phyloP scores from a whole-genome alignment of 2,797 vertebrate species.

The Lagothrix lagotricha region DNA sequence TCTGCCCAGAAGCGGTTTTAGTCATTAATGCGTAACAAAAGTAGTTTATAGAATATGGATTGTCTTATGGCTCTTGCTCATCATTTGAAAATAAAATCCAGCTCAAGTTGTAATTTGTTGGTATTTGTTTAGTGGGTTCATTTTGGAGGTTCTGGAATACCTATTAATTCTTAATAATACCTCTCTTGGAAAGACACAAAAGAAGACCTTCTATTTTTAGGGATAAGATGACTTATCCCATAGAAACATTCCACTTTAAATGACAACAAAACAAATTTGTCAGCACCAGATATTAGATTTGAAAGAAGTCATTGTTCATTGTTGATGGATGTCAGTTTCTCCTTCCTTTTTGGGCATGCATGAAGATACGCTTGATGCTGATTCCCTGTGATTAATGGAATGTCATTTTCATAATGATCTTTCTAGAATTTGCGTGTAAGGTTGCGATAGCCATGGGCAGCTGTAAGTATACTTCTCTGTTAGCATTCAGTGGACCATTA shows the following conservation, averaged over 20 bases:
- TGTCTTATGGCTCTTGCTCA: not conserved
- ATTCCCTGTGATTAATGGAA: not conserved
- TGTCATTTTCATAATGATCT: not conserved
- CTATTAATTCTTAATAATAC: not conserved
- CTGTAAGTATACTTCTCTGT: not conserved
- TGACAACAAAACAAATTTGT: not conserved
- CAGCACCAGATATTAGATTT: not conserved
- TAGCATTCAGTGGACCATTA: not conserved
- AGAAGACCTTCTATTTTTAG: not conserved
- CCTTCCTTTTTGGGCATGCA: not conserved
- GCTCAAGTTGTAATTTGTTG: not conserved
- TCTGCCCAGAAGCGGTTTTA: not conserved
- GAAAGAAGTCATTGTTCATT: not conserved
- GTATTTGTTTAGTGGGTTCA: not conserved
- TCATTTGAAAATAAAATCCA: slow-evolving; percentile 28
- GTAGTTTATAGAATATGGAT: not conserved
- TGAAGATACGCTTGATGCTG: not conserved
- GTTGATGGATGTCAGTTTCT: not conserved
- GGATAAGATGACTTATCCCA: not conserved
- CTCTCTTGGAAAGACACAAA: not conserved
- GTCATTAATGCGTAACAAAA: not conserved
- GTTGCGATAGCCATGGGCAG: not conserved
- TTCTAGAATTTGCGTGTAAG: not conserved
- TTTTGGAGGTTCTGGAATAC: not conserved
- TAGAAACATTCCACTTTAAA: not conserved